Evolutionary conservation across 2,797 vertebrate genomes (phyloP), one percentile per base, ranked within the genome.

Genomic region (Gouania willdenowi): DNA sequence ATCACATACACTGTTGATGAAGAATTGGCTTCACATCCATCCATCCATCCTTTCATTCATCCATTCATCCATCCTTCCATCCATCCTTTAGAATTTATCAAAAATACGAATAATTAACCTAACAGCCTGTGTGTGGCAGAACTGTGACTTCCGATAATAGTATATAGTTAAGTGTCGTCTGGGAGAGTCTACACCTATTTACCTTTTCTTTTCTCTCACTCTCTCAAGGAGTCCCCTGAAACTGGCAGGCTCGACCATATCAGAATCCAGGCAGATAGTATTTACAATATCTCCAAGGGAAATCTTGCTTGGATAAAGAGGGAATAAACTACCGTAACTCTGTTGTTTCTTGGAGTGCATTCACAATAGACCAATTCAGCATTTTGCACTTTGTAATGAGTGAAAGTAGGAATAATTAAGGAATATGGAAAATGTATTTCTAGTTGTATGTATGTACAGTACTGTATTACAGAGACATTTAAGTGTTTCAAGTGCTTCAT

Each of bases 301-400:
- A 66, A 40, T 47, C 28, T 44, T 66, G 23, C 44, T 32, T 53
- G 50, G 26, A n/a, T 25, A 48, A 46, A 47, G 29, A 39, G 33
- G 40, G 41, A 64, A 54, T 33, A 35, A 41, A 49, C n/a, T n/a
- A n/a, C n/a, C n/a, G n/a, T n/a, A n/a, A n/a, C 33, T 31, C 48
- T 27, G 31, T 78, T 71, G 61, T 76, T 65, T 57, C 31, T 62
- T 34, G n/a, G 46, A 64, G 49, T 40, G 54, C 51, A 57, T 41
- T 46, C 40, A 37, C 46, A 56, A 8, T 26, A 18, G 54, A 77
- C 65, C 24, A 0, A 41, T 83, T 71, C 68, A 63, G 46, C 29
- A n/a, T n/a, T n/a, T n/a, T n/a, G n/a, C n/a, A n/a, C n/a, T n/a
- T n/a, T n/a, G n/a, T n/a, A n/a, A n/a, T n/a, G n/a, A n/a, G n/a